Evolutionary conservation across 2,888 invertebrate genomes (phyloP).

Genomic region (Drosophila infuscata): DNA sequence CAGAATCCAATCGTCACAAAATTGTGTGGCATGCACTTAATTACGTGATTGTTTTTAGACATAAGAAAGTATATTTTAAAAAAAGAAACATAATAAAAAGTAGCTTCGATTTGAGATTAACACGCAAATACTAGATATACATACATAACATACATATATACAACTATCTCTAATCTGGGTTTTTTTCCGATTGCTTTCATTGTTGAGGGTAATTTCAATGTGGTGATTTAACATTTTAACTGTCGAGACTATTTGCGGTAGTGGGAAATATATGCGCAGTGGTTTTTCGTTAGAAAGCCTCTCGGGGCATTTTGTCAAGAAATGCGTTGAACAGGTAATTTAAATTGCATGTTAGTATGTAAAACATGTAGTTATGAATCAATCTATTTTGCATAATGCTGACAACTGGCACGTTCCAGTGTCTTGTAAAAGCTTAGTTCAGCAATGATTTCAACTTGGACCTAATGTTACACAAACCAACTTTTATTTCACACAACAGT

Average conservation of each 20-base stretch:
- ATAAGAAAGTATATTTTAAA: slow-evolving; percentile 8
- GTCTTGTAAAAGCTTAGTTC: slow-evolving; percentile 58
- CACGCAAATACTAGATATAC: slow-evolving; percentile 1
- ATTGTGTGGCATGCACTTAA: slow-evolving; percentile 14
- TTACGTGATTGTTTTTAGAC: slow-evolving; percentile 48
- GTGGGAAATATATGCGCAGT: slow-evolving; percentile 20
- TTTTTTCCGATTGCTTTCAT: slow-evolving; percentile 24
- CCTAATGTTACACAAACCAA: slow-evolving; percentile 27
- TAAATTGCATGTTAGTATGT: slow-evolving; percentile 2
- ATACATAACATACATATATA: background rate
- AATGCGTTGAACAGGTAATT: slow-evolving; percentile 12
- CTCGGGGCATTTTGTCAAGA: background rate
- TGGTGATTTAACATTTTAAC: background rate
- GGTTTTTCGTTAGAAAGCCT: background rate
- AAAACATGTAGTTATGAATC: slow-evolving; percentile 60
- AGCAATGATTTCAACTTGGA: slow-evolving; percentile 40
- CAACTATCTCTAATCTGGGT: slow-evolving; percentile 11
- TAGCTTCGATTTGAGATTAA: slow-evolving; percentile 2
- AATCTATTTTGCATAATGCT: slow-evolving; percentile 47
- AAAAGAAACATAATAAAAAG: slow-evolving; percentile 1
- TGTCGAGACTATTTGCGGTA: background rate
- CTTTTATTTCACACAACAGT: slow-evolving; percentile 11
- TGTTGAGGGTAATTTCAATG: slow-evolving; percentile 6
- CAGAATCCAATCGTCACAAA: slow-evolving; percentile 22
- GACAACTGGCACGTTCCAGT: slow-evolving; percentile 68